A percentile compares a stretch with the other conserved stretches of the same genome.
phyloP scores from a whole-genome alignment of 2,888 invertebrate species.

The Netelia virgata region DNA sequence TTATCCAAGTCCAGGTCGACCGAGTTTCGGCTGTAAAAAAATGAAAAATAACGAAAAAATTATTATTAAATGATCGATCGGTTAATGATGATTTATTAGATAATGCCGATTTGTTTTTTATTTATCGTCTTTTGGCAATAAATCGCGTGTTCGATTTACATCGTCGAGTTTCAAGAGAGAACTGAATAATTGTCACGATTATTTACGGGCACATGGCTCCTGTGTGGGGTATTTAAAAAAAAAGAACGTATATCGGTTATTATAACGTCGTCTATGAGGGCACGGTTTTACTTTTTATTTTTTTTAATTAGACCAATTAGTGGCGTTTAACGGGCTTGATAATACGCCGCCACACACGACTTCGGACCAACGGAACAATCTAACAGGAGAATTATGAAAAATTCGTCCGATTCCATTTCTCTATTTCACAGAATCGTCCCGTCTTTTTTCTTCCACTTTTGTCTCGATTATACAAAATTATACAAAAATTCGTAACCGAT shows the following conservation, averaged over 20 bases:
- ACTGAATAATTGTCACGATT: conserved; percentile 33
- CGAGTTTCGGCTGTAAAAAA: conserved; percentile 73
- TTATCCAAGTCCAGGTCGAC: conserved; percentile 69
- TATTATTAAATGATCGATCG: not conserved
- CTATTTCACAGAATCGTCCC: not conserved
- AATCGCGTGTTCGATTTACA: not conserved
- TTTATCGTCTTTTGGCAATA: not conserved
- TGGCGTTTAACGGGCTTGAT: conserved; percentile 45
- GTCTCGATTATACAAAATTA: not conserved
- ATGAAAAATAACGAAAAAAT: conserved; percentile 18
- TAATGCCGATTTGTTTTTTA: not conserved
- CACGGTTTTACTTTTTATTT: not conserved
- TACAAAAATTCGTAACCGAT: not conserved
- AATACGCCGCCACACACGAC: conserved; percentile 29
- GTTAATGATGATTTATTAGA: conserved; percentile 5
- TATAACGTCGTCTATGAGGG: not conserved
- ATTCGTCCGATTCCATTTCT: not conserved
- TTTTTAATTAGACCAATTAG: conserved; percentile 40
- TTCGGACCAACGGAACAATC: conserved; percentile 23
- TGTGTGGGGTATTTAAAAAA: not conserved
- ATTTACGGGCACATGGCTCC: conserved; percentile 16
- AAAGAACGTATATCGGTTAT: not conserved
- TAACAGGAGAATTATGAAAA: not conserved
- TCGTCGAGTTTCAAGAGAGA: conserved; percentile 13
- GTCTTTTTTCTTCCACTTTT: not conserved